These are phyloP conservation scores for Cephalophus harveyi DNA, from an alignment of 2,113 vertebrate species.

Conservation along the genomic window DNA sequence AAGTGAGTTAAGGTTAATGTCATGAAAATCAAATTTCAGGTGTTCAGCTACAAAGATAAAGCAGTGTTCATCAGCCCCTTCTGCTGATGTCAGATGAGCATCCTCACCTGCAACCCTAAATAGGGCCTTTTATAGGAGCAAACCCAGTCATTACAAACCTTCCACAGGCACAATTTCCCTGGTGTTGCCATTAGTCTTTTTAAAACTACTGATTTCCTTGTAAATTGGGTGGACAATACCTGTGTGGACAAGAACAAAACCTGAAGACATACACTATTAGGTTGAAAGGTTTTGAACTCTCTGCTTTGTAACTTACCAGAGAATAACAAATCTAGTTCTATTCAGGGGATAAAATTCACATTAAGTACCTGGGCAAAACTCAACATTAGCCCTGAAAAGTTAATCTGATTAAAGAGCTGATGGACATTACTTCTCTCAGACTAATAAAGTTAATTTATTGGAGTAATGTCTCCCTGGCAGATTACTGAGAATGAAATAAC, in stretches of 20 bases:
- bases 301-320: slow-evolving; percentile 11
- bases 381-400: slow-evolving; percentile 20
- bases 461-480: slow-evolving; percentile 33
- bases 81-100: neutral
- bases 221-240: neutral
- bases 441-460: slow-evolving; percentile 56
- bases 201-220: neutral
- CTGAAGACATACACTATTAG: neutral
- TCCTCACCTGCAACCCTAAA: neutral
- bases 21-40: neutral
- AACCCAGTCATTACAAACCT: neutral
- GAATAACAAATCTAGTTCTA: slow-evolving; percentile 35
- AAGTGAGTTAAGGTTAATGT: neutral
- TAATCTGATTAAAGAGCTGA: slow-evolving; percentile 55
- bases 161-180: neutral
- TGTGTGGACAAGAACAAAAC: neutral
- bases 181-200: neutral
- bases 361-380: slow-evolving; percentile 43
- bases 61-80: neutral
- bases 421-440: slow-evolving; percentile 37
- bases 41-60: neutral
- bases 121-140: neutral
- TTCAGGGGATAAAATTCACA: slow-evolving; percentile 42
- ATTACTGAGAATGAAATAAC: slow-evolving; percentile 25
- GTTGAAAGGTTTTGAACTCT: neutral